A percentile compares a stretch with the other conserved stretches of the same genome.
Conservation (phyloP, 37 sponge, comb jelly and placozoan species). For the Oopsacas minuta region DNA sequence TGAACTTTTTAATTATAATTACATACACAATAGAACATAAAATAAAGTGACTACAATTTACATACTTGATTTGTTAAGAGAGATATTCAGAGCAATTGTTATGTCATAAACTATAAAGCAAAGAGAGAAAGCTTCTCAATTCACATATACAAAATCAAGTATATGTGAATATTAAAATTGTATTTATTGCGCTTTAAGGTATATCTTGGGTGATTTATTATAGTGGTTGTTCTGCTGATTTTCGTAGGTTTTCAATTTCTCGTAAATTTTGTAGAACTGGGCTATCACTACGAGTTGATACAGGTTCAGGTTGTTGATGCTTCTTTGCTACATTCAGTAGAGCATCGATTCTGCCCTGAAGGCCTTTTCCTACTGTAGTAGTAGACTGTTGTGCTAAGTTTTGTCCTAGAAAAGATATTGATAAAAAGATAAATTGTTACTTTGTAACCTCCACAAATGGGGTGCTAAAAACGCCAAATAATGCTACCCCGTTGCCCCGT, state of each 20-base stretch:
- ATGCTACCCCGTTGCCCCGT: no score
- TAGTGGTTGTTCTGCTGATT: not conserved
- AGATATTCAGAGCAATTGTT: not conserved
- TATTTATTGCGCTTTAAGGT: not conserved
- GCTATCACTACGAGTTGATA: not conserved
- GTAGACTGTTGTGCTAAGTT: not conserved
- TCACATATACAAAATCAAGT: not conserved
- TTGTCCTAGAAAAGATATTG: not conserved
- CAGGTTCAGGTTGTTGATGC: not conserved
- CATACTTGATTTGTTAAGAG: not conserved
- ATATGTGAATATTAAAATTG: not conserved
- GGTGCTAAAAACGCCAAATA: no score
- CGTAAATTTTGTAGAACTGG: not conserved
- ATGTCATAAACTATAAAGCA: not conserved
- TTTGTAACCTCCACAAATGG: no score
- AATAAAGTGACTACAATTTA: not conserved
- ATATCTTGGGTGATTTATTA: not conserved
- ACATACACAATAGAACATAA: not conserved
- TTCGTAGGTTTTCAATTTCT: not conserved
- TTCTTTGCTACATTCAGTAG: not conserved
- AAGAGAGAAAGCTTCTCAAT: not conserved
- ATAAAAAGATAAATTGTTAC: no score
- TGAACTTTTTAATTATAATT: not conserved
- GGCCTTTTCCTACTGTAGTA: not conserved
- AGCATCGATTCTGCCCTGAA: not conserved